A percentile compares a stretch with the other conserved stretches of the same genome.
Evolutionary conservation across 2,113 vertebrate species (phyloP).

Genomic region (Pitta sordida): DNA sequence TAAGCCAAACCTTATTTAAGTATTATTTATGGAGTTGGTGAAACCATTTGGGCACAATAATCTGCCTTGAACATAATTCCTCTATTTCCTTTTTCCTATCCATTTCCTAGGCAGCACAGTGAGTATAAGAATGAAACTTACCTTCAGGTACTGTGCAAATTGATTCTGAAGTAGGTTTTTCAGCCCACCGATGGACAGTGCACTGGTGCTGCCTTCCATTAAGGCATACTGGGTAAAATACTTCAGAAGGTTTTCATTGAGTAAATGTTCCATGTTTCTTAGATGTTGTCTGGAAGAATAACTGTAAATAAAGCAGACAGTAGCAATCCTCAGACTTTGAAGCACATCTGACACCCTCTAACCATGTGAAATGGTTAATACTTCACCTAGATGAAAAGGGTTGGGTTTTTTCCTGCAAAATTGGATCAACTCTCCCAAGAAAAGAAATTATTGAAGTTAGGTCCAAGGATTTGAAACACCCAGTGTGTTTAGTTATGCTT

Average conservation of each 20-base stretch:
- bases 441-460: not conserved
- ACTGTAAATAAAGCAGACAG: not conserved
- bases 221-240: constrained; percentile 59
- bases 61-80: not conserved
- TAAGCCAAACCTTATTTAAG: not conserved
- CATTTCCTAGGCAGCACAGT: not conserved
- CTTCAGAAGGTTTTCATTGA: constrained; percentile 43
- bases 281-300: not conserved
- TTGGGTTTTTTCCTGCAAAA: not conserved
- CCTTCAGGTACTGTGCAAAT: constrained; percentile 60
- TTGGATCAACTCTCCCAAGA: not conserved
- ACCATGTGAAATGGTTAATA: not conserved
- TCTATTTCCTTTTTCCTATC: not conserved
- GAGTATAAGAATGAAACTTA: not conserved
- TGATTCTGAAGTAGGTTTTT: constrained; percentile 57
- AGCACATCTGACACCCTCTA: not conserved
- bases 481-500: not conserved
- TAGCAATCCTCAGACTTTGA: not conserved
- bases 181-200: constrained; percentile 36
- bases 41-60: not conserved
- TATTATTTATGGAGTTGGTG: not conserved
- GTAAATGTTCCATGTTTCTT: constrained; percentile 52
- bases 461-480: not conserved
- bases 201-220: constrained; percentile 49
- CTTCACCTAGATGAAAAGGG: not conserved